Evolutionary conservation across 2,888 invertebrate genomes (phyloP).

Genomic region (Caenorhabditis sp.): DNA sequence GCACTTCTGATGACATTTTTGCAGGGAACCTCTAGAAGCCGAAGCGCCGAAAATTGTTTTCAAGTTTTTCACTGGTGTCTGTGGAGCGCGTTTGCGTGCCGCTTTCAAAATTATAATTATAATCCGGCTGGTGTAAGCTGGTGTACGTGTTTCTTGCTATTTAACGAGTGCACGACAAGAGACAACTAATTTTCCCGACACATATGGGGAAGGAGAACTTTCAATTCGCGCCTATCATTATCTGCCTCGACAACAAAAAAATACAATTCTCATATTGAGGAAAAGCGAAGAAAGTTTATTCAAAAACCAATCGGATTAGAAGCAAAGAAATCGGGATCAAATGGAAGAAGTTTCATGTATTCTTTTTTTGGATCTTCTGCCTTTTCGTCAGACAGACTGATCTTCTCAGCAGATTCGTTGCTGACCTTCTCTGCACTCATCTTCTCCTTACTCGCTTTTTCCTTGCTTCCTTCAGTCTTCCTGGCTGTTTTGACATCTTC

Average conservation of each 20-base stretch:
- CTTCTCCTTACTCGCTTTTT: constrained; percentile 33
- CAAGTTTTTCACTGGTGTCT: background rate
- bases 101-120: background rate
- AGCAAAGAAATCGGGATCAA: no score
- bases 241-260: no score
- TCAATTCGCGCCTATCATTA: no score
- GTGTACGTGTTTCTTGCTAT: no score
- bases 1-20: constrained; percentile 61
- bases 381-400: constrained; percentile 40
- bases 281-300: no score
- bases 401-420: constrained; percentile 32
- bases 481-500: constrained; percentile 33
- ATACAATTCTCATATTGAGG: no score
- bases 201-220: no score
- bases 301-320: no score
- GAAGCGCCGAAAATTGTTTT: background rate
- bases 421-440: constrained; percentile 40
- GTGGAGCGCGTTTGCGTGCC: constrained; percentile 1
- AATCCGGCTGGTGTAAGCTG: background rate
- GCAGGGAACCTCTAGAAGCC: background rate
- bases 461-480: constrained; percentile 3
- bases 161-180: no score
- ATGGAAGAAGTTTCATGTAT: constrained; percentile 29
- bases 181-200: no score
- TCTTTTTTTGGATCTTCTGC: constrained; percentile 27